Evolutionary conservation across 2,113 vertebrate species (phyloP), one percentile per base, ranked within the genome.

Genomic region (Upupa epops): DNA sequence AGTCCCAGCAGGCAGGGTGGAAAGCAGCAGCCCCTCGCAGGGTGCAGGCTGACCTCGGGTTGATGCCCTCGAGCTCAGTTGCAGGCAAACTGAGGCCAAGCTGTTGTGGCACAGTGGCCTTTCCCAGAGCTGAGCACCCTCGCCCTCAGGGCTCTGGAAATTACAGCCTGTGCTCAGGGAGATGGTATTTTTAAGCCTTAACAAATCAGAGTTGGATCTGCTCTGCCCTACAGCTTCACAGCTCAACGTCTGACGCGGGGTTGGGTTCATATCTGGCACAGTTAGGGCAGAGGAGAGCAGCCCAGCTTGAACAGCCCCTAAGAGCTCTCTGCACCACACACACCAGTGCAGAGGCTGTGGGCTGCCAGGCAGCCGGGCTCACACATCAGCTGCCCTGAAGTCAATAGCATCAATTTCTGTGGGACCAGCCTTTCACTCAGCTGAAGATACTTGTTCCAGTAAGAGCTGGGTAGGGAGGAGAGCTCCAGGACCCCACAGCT

Each of bases 171-270:
- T 26, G 49, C 89, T 93, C 68, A 76, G 93, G 0, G 4, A 91
- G 86, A 59, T 61, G 84, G 71, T 85, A 5, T 74, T 90, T 91
- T 61, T 93, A 92, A 94, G 66, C 81, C 84, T 92, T 37, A 40
- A 78, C 81, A 89, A 95, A 86, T 92, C 95, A 75, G 49, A 83
- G 48, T 88, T 52, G 86, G 91, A 78, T 76, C 79, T 18, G 63
- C 88, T 83, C 13, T 72, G 86, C 88, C 51, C 3, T n/a, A 7
- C 63, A 6, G 37, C 22, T 21, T 19, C 55, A 1, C 46, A 61
- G 83, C 51, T 55, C 71, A 68, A 36, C 88, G 75, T 76, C 88
- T 70, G 90, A 3, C 71, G 18, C 11, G 3, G 54, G 9, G 69
- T 4, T 51, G 81, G 83, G 82, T 40, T 34, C 0, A 0, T 2